A percentile compares a stretch with the other conserved stretches of the same genome.
These are phyloP conservation scores for Enteromius thamalakanensis DNA, from an alignment of 2,797 vertebrate genomes.

Conservation along the genomic window DNA sequence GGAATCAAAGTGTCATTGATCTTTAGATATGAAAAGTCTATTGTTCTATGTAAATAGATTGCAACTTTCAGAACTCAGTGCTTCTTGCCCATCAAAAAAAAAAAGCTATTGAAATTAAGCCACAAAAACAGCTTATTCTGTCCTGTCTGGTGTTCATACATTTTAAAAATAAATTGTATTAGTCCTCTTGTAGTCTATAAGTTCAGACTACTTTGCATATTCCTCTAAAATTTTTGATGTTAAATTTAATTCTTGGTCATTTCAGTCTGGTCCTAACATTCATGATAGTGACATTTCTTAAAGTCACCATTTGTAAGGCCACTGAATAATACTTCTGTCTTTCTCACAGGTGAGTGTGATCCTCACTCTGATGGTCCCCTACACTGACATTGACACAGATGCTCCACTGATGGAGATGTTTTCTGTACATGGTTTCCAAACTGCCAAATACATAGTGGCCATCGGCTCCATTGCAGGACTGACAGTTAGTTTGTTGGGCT, in stretches of 20 bases:
- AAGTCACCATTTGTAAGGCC: neutral
- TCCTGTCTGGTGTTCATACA: neutral
- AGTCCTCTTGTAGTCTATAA: neutral
- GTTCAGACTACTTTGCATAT: neutral
- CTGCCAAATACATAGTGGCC: slow-evolving; percentile 93
- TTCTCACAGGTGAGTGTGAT: slow-evolving; percentile 90
- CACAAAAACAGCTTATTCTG: neutral
- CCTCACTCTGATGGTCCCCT: slow-evolving; percentile 95
- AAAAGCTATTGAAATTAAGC: neutral
- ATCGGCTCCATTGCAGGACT: slow-evolving; percentile 93
- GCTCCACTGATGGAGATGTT: slow-evolving; percentile 99
- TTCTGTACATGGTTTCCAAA: slow-evolving; percentile 86
- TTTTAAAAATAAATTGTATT: neutral
- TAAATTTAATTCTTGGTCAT: neutral
- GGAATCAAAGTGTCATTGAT: neutral
- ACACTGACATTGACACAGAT: slow-evolving; percentile 88
- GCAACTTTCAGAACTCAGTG: neutral
- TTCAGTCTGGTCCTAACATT: neutral
- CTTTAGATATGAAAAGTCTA: neutral
- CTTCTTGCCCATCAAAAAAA: neutral
- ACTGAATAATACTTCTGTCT: neutral
- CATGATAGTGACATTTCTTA: neutral
- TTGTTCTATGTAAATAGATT: neutral
- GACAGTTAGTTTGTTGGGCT: slow-evolving; percentile 93
- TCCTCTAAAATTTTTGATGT: neutral